Evolutionary conservation across 2,797 vertebrate species (phyloP).

Genomic region (Sebastiscus tertius): DNA sequence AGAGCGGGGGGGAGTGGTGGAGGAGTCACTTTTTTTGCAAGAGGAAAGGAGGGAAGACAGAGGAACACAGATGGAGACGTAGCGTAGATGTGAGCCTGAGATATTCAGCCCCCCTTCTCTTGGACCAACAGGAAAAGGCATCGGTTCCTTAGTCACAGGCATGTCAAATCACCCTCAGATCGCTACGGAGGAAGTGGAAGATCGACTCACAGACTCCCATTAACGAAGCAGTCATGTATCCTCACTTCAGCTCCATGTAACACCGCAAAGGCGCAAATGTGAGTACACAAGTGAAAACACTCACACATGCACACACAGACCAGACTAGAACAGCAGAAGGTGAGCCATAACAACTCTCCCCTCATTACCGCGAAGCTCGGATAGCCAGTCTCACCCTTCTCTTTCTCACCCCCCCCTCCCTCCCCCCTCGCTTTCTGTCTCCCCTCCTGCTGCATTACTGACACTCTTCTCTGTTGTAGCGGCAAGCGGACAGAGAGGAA

Average conservation of each 20-base stretch:
- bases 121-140: constrained; percentile 15
- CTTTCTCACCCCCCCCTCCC: not conserved
- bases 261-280: constrained; percentile 46
- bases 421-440: not conserved
- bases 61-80: constrained; percentile 15
- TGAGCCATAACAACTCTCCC: constrained; percentile 65
- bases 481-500: constrained; percentile 62
- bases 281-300: constrained; percentile 49
- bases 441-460: constrained; percentile 61
- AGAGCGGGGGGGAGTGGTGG: not conserved
- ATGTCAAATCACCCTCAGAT: constrained; percentile 43
- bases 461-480: constrained; percentile 64
- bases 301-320: constrained; percentile 5
- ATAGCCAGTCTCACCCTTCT: constrained; percentile 37
- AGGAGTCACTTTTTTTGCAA: constrained; percentile 9
- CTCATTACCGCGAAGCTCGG: constrained; percentile 59
- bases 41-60: not conserved
- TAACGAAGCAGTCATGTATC: constrained; percentile 58
- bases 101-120: not conserved
- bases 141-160: constrained; percentile 27
- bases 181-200: constrained; percentile 20
- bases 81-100: not conserved
- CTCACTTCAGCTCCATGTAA: constrained; percentile 46
- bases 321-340: constrained; percentile 52
- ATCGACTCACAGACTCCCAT: constrained; percentile 51